These are phyloP conservation scores for Uropsilus gracilis DNA, from an alignment of 2,113 vertebrate genomes.

Conservation along the genomic window DNA sequence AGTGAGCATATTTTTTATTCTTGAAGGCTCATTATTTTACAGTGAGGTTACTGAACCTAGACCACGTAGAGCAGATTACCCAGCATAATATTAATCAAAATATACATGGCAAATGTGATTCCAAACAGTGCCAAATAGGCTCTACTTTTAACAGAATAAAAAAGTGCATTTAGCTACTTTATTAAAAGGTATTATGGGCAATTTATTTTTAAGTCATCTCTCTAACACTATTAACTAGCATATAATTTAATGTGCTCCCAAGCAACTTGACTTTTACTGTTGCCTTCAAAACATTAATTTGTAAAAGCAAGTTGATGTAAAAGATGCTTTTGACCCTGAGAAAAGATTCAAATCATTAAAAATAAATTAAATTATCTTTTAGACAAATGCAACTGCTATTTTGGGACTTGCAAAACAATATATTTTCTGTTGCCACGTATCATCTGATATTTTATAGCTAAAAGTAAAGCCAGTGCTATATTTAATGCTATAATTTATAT, in stretches of 20 bases:
- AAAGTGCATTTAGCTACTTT: conserved; percentile 83
- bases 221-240: conserved; percentile 86
- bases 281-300: conserved; percentile 87
- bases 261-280: conserved; percentile 86
- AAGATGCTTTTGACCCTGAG: conserved; percentile 83
- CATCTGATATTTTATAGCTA: conserved; percentile 21
- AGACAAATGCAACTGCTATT: conserved; percentile 74
- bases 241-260: conserved; percentile 86
- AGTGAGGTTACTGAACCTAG: conserved; percentile 90
- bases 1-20: conserved; percentile 91
- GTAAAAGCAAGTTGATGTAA: conserved; percentile 84
- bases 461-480: conserved; percentile 62
- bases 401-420: conserved; percentile 63
- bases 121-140: conserved; percentile 87
- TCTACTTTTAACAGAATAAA: conserved; percentile 86
- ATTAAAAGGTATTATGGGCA: conserved; percentile 86
- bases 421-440: conserved; percentile 52
- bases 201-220: conserved; percentile 87
- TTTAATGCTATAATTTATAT: conserved; percentile 50
- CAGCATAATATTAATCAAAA: conserved; percentile 94
- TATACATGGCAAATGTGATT: conserved; percentile 89
- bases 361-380: conserved; percentile 86
- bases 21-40: conserved; percentile 96
- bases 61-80: conserved; percentile 84
- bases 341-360: conserved; percentile 82